These are phyloP conservation scores for Aleiodes leptofemur DNA, from an alignment of 2,888 invertebrate genomes.

Conservation along the genomic window DNA sequence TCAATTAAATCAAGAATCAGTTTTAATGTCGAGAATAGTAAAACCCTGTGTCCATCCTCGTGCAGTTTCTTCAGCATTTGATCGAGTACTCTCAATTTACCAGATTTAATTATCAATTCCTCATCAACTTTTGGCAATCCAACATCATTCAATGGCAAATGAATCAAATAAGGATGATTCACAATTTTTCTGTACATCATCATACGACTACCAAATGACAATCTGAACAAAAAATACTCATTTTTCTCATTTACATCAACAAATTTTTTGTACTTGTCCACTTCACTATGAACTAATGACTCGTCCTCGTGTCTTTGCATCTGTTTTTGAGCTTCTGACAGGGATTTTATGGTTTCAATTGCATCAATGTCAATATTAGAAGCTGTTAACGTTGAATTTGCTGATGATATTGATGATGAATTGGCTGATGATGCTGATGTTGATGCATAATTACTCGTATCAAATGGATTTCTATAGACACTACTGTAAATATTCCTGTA, in stretches of 20 bases:
- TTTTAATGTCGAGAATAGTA: constrained; percentile 82
- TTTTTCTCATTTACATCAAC: constrained; percentile 60
- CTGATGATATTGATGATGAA: neutral
- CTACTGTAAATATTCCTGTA: constrained; percentile 54
- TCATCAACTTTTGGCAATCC: constrained; percentile 76
- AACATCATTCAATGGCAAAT: constrained; percentile 77
- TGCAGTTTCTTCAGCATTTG: constrained; percentile 79
- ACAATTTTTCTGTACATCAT: constrained; percentile 77
- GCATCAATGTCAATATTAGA: neutral
- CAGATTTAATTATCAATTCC: constrained; percentile 77
- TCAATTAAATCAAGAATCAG: constrained; percentile 81
- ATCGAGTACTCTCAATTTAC: constrained; percentile 82
- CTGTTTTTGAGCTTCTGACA: neutral
- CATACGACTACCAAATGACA: constrained; percentile 49
- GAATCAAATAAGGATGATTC: constrained; percentile 82
- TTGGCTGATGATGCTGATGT: too few relatives aligned
- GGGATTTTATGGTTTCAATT: neutral
- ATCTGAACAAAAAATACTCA: constrained; percentile 58
- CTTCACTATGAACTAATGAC: neutral
- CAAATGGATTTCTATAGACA: constrained; percentile 20
- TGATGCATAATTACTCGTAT: neutral
- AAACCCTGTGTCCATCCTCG: constrained; percentile 76
- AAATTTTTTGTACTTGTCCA: neutral
- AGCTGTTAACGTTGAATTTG: neutral
- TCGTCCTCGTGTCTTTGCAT: too few relatives aligned